Conservation (phyloP, 2,797 vertebrate species). For the Mastacembelus armatus region DNA sequence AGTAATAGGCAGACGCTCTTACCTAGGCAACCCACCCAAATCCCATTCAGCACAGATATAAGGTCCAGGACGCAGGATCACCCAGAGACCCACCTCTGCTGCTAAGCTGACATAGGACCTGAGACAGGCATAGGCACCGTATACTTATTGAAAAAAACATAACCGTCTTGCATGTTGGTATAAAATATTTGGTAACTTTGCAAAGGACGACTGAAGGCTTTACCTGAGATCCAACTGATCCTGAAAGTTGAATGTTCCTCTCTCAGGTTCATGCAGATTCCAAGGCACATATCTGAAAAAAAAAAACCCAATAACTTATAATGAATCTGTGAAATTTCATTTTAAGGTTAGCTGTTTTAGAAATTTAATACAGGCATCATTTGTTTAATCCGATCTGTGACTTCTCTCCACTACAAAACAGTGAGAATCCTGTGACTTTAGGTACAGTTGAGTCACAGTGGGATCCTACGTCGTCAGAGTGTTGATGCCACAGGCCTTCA, state of each 20-base stretch:
- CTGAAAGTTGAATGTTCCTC: slow-evolving; percentile 88
- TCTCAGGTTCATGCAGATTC: slow-evolving; percentile 91
- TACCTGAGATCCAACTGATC: slow-evolving; percentile 90
- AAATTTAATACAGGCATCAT: background rate
- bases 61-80: slow-evolving; percentile 93
- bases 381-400: slow-evolving; percentile 1
- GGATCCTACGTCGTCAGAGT: slow-evolving; percentile 90
- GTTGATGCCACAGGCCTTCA: slow-evolving; percentile 93
- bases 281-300: slow-evolving; percentile 90
- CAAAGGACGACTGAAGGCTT: background rate
- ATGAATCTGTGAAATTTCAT: no score
- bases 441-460: background rate
- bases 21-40: slow-evolving; percentile 90
- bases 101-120: slow-evolving; percentile 89
- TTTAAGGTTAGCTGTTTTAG: background rate
- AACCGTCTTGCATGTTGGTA: background rate
- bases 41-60: slow-evolving; percentile 86
- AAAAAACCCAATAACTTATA: no score
- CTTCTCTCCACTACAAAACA: background rate
- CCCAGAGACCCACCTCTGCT: slow-evolving; percentile 90
- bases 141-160: background rate
- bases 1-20: slow-evolving; percentile 9
- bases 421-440: background rate
- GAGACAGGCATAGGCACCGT: slow-evolving; percentile 22
- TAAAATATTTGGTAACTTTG: background rate